These are phyloP conservation scores for Neodiprion fabricii DNA, from an alignment of 1,140 invertebrate species.

Conservation along the genomic window DNA sequence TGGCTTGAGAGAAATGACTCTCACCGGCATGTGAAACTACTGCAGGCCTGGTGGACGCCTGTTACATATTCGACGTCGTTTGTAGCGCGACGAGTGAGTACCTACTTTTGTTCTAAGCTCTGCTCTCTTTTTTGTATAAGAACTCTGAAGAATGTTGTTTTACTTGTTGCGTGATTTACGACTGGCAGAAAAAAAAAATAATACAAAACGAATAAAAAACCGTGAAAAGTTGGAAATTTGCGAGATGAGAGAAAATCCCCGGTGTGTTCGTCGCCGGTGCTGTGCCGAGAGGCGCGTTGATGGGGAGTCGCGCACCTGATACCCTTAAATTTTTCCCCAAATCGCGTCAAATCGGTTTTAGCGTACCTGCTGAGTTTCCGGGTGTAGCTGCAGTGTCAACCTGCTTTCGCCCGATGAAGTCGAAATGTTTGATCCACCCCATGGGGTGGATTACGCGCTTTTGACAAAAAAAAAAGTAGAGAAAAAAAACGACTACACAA, in stretches of 20 bases:
- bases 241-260: no score
- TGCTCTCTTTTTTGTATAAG: conserved; percentile 5
- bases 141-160: no score
- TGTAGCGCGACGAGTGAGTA: neutral
- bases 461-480: conserved; percentile 45
- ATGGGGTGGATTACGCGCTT: conserved; percentile 58
- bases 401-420: conserved; percentile 45
- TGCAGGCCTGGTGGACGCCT: no score
- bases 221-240: no score
- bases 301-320: neutral
- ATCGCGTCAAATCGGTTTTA: conserved; percentile 5
- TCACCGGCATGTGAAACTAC: neutral
- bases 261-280: no score
- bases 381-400: neutral
- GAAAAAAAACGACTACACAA: conserved; percentile 14
- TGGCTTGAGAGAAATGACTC: neutral
- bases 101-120: conserved; percentile 11
- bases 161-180: no score
- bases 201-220: no score
- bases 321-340: neutral
- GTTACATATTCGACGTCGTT: neutral
- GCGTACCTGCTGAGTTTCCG: conserved; percentile 44
- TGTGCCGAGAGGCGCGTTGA: no score
- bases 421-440: conserved; percentile 52
- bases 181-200: no score